Percentiles rank a stretch among this genome's conserved stretches.
Conservation (phyloP, 2,888 invertebrate genomes). For the Erebia aethiops region DNA sequence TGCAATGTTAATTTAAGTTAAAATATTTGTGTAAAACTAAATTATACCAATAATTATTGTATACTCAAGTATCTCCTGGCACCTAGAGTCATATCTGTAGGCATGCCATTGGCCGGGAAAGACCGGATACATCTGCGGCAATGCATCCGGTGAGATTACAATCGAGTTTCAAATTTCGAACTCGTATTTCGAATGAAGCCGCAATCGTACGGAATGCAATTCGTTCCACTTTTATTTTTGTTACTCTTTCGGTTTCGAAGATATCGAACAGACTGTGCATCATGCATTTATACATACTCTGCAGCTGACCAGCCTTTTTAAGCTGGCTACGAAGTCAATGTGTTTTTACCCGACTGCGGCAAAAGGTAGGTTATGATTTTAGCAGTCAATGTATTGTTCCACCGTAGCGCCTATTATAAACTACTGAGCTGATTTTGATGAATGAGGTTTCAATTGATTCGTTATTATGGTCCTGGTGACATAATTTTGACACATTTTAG, state of each 20-base stretch:
- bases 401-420: too few relatives aligned
- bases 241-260: slow-evolving; percentile 25
- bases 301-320: not conserved
- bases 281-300: slow-evolving; percentile 1
- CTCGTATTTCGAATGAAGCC: slow-evolving; percentile 40
- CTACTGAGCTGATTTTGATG: too few relatives aligned
- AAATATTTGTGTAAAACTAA: too few relatives aligned
- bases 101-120: slow-evolving; percentile 28
- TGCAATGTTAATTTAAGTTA: too few relatives aligned
- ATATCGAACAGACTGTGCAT: slow-evolving; percentile 20
- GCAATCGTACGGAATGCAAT: slow-evolving; percentile 41
- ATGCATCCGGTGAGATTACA: slow-evolving; percentile 40
- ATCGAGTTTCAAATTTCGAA: slow-evolving; percentile 46
- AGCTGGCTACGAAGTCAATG: not conserved
- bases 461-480: too few relatives aligned
- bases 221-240: slow-evolving; percentile 36
- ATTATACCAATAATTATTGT: too few relatives aligned
- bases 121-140: slow-evolving; percentile 43
- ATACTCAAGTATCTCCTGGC: not conserved
- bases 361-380: too few relatives aligned
- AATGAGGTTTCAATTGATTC: too few relatives aligned
- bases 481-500: too few relatives aligned
- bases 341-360: too few relatives aligned
- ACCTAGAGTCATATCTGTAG: slow-evolving; percentile 20
- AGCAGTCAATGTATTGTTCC: not conserved